These are phyloP conservation scores for Pipistrellus pipistrellus DNA, from an alignment of 2,797 vertebrate genomes.

Conservation along the genomic window DNA sequence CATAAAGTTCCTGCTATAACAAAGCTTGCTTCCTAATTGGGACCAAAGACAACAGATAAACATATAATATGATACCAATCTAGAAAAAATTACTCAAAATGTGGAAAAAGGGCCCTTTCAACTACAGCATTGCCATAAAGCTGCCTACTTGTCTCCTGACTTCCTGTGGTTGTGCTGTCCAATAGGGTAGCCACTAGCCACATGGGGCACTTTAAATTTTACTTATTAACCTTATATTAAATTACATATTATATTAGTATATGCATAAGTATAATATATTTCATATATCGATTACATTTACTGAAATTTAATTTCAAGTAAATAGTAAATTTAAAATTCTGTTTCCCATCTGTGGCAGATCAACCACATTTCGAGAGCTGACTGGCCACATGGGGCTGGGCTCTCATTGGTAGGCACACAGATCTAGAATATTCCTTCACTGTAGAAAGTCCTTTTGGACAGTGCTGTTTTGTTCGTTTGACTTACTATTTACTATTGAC, in stretches of 20 bases:
- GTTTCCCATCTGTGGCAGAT: background rate
- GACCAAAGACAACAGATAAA: constrained; percentile 38
- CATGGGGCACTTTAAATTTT: background rate
- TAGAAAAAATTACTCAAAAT: constrained; percentile 50
- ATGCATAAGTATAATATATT: background rate
- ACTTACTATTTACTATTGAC: constrained; percentile 67
- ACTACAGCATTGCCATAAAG: background rate
- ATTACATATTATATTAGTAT: background rate
- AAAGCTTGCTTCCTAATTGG: background rate
- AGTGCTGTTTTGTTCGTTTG: constrained; percentile 23
- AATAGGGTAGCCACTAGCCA: background rate
- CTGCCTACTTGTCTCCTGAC: background rate
- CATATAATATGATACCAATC: background rate
- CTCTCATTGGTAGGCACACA: background rate
- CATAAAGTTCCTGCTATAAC: background rate
- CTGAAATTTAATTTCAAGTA: constrained; percentile 49
- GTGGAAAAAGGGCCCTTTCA: background rate
- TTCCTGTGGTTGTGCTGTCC: background rate
- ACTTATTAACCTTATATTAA: constrained; percentile 21
- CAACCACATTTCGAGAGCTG: background rate
- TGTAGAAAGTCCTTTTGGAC: background rate
- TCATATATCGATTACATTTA: background rate
- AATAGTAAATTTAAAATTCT: constrained; percentile 38
- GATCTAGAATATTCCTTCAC: background rate
- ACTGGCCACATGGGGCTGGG: background rate